These are phyloP conservation scores for Ectemnius cavifrons DNA, from an alignment of 2,888 invertebrate genomes.

Conservation along the genomic window DNA sequence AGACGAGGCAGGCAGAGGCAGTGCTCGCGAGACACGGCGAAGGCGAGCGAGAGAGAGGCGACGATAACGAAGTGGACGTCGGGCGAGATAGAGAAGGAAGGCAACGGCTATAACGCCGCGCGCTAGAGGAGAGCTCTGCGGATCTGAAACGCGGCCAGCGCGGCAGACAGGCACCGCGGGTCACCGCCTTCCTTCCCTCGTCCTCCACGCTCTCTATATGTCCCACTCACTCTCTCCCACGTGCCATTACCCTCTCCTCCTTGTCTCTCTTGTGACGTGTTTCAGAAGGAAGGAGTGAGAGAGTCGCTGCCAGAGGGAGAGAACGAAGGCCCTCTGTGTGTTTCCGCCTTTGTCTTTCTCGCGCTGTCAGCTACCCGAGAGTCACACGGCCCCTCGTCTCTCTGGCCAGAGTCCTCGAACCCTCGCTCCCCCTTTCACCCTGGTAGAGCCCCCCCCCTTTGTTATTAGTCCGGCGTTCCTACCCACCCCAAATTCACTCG, in stretches of 20 bases:
- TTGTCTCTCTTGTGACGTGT: conserved; percentile 14
- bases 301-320: conserved; percentile 9
- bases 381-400: conserved; percentile 29
- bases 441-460: conserved; percentile 59
- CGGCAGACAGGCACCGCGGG: conserved; percentile 77
- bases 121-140: conserved; percentile 51
- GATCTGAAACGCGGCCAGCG: conserved; percentile 74
- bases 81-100: conserved; percentile 7
- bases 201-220: conserved; percentile 33
- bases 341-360: conserved; percentile 32
- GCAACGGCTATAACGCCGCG: conserved; percentile 42
- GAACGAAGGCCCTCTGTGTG: conserved; percentile 15
- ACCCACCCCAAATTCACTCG: conserved; percentile 72
- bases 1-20: conserved; percentile 6
- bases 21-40: background rate
- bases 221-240: conserved; percentile 1
- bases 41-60: background rate
- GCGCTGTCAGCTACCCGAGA: conserved; percentile 27
- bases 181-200: conserved; percentile 74
- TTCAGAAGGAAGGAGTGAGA: conserved; percentile 8
- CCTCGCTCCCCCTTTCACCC: conserved; percentile 24
- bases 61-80: conserved; percentile 11
- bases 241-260: conserved; percentile 32
- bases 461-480: conserved; percentile 70
- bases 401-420: conserved; percentile 28